These are phyloP conservation scores for Daphoenositta chrysoptera DNA, from an alignment of 2,113 vertebrate genomes.

Conservation along the genomic window DNA sequence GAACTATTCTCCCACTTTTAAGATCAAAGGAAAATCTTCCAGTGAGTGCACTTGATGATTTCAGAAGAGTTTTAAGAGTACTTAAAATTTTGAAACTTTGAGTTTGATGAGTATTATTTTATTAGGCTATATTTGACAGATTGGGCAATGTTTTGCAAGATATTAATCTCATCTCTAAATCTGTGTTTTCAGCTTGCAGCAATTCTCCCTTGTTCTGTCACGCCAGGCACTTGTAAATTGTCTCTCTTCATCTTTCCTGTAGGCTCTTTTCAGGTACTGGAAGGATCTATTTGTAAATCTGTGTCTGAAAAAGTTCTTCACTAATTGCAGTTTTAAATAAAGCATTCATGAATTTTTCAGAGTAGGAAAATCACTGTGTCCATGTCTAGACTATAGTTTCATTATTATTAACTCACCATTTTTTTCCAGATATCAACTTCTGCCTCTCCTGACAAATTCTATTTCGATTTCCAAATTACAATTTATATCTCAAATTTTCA, in stretches of 20 bases:
- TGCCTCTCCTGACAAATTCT: neutral
- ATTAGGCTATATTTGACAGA: neutral
- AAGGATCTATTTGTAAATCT: neutral
- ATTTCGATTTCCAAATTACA: neutral
- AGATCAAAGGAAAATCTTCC: neutral
- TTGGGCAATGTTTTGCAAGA: neutral
- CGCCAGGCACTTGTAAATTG: neutral
- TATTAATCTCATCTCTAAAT: neutral
- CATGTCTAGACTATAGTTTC: neutral
- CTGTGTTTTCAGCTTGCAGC: neutral
- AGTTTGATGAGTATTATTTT: neutral
- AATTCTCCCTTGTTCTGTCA: neutral
- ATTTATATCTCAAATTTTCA: neutral
- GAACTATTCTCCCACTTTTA: neutral
- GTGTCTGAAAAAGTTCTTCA: neutral
- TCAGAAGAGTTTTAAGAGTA: neutral
- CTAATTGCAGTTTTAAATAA: neutral
- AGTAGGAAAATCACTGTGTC: neutral
- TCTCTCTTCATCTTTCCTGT: neutral
- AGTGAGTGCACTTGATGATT: neutral
- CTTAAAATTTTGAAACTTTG: neutral
- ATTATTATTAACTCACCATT: neutral
- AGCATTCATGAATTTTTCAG: neutral
- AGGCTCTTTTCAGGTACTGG: neutral
- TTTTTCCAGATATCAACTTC: neutral